phyloP scores from a whole-genome alignment of 2,888 invertebrate species.

The Doris montereyensis region DNA sequence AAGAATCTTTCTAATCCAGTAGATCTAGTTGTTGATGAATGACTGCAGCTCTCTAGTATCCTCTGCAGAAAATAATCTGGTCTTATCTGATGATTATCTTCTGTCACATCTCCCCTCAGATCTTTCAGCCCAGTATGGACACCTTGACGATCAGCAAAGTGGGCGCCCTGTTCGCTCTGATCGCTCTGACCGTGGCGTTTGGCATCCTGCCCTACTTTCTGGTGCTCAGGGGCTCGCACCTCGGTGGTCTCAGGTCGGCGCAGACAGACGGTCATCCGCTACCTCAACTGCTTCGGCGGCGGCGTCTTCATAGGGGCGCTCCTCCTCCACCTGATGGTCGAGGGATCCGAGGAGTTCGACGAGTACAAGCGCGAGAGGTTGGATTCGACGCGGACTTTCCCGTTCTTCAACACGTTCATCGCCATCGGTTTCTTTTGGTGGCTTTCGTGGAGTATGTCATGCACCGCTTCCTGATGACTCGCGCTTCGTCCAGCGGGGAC shows the following conservation, averaged over 20 bases:
- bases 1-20: no score
- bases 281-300: constrained; percentile 68
- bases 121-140: no score
- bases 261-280: constrained; percentile 17
- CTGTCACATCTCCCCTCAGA: no score
- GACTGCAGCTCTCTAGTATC: no score
- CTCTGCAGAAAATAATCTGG: no score
- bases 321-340: constrained; percentile 71
- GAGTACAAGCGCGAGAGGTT: constrained; percentile 30
- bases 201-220: constrained; percentile 37
- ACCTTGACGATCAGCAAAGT: no score
- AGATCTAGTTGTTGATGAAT: no score
- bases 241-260: neutral
- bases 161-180: no score
- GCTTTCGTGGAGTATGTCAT: constrained; percentile 57
- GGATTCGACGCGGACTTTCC: constrained; percentile 52
- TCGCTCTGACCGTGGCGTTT: no score
- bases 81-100: no score
- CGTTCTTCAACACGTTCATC: constrained; percentile 65
- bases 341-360: constrained; percentile 65
- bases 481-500: neutral
- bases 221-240: neutral
- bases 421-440: constrained; percentile 67
- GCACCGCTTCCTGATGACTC: neutral
- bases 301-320: constrained; percentile 73